Conservation (phyloP, 2,797 vertebrate genomes). For the Neosalanx taihuensis region DNA sequence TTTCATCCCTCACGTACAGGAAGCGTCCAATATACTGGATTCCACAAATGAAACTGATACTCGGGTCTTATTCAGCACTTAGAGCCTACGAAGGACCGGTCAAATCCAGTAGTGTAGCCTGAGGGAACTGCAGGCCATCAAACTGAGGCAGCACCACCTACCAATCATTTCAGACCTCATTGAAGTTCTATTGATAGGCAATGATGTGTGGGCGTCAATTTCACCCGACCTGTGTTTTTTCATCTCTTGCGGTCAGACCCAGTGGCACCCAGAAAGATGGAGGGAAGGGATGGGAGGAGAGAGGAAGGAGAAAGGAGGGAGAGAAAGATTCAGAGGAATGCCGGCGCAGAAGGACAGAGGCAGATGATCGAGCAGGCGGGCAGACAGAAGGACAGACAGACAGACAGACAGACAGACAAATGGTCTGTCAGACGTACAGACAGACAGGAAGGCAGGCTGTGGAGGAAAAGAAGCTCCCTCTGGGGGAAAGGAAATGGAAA, state of each 20-base stretch:
- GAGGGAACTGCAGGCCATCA: not conserved
- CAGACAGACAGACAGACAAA: not conserved
- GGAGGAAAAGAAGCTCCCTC: too few relatives aligned
- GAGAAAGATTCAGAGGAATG: not conserved
- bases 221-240: constrained; percentile 30
- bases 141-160: constrained; percentile 50
- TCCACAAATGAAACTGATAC: too few relatives aligned
- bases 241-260: constrained; percentile 44
- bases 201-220: constrained; percentile 56
- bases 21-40: too few relatives aligned
- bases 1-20: too few relatives aligned
- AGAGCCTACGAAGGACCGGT: constrained; percentile 4
- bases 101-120: not conserved
- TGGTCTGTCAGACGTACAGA: too few relatives aligned
- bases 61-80: too few relatives aligned
- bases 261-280: constrained; percentile 42
- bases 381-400: constrained; percentile 34
- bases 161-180: constrained; percentile 62
- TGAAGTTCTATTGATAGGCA: constrained; percentile 59
- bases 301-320: not conserved
- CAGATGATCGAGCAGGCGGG: constrained; percentile 4
- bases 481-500: too few relatives aligned
- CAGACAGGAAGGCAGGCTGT: too few relatives aligned
- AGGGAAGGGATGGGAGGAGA: not conserved
- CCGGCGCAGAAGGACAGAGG: constrained; percentile 30